phyloP scores from a whole-genome alignment of 2,113 vertebrate species.

The Leiothrix lutea region DNA sequence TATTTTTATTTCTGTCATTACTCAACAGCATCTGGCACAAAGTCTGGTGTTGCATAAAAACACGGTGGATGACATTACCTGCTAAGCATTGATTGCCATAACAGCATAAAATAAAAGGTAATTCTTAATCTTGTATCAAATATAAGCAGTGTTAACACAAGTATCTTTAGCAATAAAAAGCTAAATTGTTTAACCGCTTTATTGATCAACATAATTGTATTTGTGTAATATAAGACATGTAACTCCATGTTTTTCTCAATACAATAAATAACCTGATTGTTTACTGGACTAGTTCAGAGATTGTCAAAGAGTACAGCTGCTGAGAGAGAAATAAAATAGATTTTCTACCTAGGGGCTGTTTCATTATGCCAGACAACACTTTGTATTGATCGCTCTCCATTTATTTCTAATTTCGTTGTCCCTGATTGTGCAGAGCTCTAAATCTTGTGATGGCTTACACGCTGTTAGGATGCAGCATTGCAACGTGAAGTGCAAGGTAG shows the following conservation, averaged over 20 bases:
- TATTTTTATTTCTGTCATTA: not conserved
- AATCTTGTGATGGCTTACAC: slow-evolving; percentile 74
- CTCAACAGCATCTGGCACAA: not conserved
- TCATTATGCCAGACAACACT: slow-evolving; percentile 79
- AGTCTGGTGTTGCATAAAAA: not conserved
- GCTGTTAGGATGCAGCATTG: slow-evolving; percentile 71
- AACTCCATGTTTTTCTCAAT: not conserved
- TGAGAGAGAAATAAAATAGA: slow-evolving; percentile 72
- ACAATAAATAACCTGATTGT: slow-evolving; percentile 52
- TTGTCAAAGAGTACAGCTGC: slow-evolving; percentile 36
- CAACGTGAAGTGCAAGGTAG: slow-evolving; percentile 56
- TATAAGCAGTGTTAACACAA: not conserved
- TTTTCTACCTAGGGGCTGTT: slow-evolving; percentile 71
- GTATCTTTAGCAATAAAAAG: slow-evolving; percentile 3
- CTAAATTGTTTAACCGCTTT: not conserved
- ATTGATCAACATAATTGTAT: slow-evolving; percentile 1
- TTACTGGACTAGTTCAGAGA: slow-evolving; percentile 26
- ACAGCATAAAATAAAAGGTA: not conserved
- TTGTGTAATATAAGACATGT: not conserved
- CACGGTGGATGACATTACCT: not conserved
- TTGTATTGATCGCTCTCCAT: slow-evolving; percentile 77
- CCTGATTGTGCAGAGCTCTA: slow-evolving; percentile 77
- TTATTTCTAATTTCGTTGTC: slow-evolving; percentile 83
- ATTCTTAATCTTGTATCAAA: not conserved
- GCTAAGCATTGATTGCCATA: not conserved